Percentiles rank a stretch among this genome's conserved stretches.
phyloP scores from a whole-genome alignment of 1,140 invertebrate species.

The Aculops lycopersici region DNA sequence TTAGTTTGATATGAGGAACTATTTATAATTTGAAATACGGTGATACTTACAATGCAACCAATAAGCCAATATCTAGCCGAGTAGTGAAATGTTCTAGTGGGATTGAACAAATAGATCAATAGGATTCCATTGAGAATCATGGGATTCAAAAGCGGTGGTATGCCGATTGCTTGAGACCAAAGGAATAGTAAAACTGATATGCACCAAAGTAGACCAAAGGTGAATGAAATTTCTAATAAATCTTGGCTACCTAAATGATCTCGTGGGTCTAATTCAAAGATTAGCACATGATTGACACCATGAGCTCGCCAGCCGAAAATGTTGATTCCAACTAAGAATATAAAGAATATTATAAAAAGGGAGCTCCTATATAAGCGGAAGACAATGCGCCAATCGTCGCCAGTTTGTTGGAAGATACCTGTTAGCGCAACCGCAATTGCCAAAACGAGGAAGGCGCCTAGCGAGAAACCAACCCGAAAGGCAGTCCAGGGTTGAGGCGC shows the following conservation, averaged over 20 bases:
- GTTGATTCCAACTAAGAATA: conserved; percentile 84
- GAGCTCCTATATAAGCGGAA: conserved; percentile 64
- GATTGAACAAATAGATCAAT: conserved; percentile 57
- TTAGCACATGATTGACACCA: conserved; percentile 92
- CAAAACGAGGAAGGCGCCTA: conserved; percentile 66
- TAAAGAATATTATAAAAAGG: conserved; percentile 57
- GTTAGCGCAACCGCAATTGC: conserved; percentile 51
- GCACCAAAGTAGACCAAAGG: conserved; percentile 77
- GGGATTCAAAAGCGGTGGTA: conserved; percentile 66
- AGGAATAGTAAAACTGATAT: conserved; percentile 33
- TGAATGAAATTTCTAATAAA: conserved; percentile 68
- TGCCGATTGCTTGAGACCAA: conserved; percentile 48
- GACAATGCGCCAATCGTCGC: conserved; percentile 35
- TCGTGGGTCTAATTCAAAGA: conserved; percentile 86
- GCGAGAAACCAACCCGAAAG: conserved; percentile 50
- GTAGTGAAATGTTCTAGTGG: conserved; percentile 54
- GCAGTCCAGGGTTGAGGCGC: conserved; percentile 74
- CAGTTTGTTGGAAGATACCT: conserved; percentile 16
- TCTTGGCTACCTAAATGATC: conserved; percentile 79
- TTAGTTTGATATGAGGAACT: no score
- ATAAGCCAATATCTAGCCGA: conserved; percentile 38
- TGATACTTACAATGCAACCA: conserved; percentile 18
- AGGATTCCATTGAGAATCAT: conserved; percentile 49
- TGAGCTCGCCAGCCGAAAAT: conserved; percentile 85
- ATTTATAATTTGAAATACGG: no score